These are phyloP conservation scores for Lepidocyrtinus sp. DNA, from an alignment of 2,888 invertebrate species.

Conservation along the genomic window DNA sequence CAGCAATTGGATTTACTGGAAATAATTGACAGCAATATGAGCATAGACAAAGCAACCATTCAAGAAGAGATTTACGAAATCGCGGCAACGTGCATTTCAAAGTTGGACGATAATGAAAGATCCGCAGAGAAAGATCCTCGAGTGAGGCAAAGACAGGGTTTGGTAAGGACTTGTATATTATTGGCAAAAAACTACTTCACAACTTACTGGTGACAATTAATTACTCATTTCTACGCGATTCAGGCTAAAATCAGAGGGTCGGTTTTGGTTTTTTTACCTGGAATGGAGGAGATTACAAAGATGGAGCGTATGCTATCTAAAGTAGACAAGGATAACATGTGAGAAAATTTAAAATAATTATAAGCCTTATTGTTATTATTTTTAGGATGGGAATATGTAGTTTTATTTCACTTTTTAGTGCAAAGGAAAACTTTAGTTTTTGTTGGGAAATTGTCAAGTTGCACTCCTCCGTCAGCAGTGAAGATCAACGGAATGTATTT, in stretches of 20 bases:
- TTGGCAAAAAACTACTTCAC: slow-evolving; percentile 9
- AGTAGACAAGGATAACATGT: no score
- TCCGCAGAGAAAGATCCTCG: slow-evolving; percentile 41
- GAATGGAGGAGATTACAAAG: slow-evolving; percentile 79
- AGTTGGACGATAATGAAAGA: slow-evolving; percentile 56
- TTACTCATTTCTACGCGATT: no score
- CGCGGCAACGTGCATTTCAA: slow-evolving; percentile 56
- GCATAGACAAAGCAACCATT: slow-evolving; percentile 55
- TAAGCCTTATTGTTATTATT: no score
- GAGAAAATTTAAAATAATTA: no score
- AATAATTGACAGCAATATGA: slow-evolving; percentile 46
- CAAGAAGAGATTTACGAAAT: slow-evolving; percentile 61
- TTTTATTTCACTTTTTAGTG: no score
- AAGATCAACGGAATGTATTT: slow-evolving; percentile 81
- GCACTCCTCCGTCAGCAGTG: slow-evolving; percentile 85
- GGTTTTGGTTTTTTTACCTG: slow-evolving; percentile 92
- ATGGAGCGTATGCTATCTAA: no score
- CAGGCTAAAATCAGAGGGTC: slow-evolving; percentile 74
- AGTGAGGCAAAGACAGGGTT: not conserved
- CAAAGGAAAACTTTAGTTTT: no score
- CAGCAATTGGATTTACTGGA: slow-evolving; percentile 52
- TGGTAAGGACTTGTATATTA: not conserved
- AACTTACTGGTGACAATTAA: no score
- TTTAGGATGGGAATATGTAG: no score
- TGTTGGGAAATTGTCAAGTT: slow-evolving; percentile 73